Conservation (phyloP, 2,113 vertebrate genomes). For the Pionites leucogaster region DNA sequence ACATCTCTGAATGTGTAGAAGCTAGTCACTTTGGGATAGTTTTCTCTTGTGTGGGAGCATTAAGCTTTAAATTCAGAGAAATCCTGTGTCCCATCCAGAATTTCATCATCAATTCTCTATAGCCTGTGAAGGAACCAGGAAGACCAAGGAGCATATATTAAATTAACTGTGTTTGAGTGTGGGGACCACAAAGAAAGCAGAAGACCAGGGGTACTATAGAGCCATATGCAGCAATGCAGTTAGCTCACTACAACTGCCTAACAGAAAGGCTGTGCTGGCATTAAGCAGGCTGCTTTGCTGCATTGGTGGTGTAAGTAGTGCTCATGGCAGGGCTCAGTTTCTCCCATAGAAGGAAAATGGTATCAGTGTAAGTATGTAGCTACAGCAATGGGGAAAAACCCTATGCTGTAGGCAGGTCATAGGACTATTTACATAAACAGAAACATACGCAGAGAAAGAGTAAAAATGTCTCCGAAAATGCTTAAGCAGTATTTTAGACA, state of each 20-base stretch:
- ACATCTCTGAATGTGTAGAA: background rate
- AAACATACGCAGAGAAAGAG: background rate
- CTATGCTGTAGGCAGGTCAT: background rate
- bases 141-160: fast-evolving
- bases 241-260: background rate
- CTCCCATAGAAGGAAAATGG: background rate
- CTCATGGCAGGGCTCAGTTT: background rate
- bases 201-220: background rate
- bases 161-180: background rate
- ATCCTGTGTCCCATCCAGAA: background rate
- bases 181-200: background rate
- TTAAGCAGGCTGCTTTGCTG: background rate
- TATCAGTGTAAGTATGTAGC: background rate
- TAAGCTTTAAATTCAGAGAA: background rate
- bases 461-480: background rate
- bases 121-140: background rate
- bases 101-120: background rate
- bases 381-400: background rate
- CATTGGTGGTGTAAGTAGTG: background rate
- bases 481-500: background rate
- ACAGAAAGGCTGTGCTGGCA: background rate
- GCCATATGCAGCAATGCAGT: background rate
- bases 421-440: background rate
- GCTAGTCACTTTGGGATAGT: background rate
- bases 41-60: background rate